A percentile compares a stretch with the other conserved stretches of the same genome.
phyloP scores from a whole-genome alignment of 2,888 invertebrate species.

The Hoplodrina ambigua region DNA sequence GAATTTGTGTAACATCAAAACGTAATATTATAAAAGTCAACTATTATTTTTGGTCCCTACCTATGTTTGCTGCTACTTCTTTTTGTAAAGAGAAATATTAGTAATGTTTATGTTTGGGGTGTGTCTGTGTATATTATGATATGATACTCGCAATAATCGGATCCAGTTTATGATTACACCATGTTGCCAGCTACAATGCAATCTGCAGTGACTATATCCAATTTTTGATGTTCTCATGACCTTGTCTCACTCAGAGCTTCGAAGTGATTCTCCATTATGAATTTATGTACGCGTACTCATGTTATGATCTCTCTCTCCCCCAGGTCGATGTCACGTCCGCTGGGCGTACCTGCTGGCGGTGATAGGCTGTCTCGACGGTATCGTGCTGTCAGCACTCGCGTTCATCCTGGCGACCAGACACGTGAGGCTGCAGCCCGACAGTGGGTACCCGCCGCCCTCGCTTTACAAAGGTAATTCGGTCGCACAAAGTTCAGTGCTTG shows the following conservation, averaged over 20 bases:
- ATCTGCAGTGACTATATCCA: no score
- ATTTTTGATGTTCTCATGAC: neutral
- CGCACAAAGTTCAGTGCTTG: neutral
- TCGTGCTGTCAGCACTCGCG: conserved; percentile 96
- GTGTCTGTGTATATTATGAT: no score
- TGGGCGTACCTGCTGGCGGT: conserved; percentile 98
- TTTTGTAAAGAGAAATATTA: no score
- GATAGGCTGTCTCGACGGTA: conserved; percentile 96
- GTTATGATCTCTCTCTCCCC: conserved; percentile 64
- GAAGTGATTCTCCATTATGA: neutral
- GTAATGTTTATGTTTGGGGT: no score
- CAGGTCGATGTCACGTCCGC: conserved; percentile 96
- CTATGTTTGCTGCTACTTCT: no score
- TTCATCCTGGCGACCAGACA: conserved; percentile 98
- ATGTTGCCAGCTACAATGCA: neutral
- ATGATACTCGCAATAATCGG: no score
- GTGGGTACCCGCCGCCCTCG: conserved; percentile 92
- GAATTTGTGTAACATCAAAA: no score
- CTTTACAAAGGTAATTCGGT: conserved; percentile 81
- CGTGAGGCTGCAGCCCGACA: conserved; percentile 95
- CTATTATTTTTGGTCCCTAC: no score
- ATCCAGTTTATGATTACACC: no score
- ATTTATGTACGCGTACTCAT: neutral
- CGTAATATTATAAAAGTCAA: no score
- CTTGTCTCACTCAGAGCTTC: neutral